Percentiles rank a stretch among this genome's conserved stretches.
phyloP scores from a whole-genome alignment of 2,888 invertebrate species.

The Stenodera caucasica region DNA sequence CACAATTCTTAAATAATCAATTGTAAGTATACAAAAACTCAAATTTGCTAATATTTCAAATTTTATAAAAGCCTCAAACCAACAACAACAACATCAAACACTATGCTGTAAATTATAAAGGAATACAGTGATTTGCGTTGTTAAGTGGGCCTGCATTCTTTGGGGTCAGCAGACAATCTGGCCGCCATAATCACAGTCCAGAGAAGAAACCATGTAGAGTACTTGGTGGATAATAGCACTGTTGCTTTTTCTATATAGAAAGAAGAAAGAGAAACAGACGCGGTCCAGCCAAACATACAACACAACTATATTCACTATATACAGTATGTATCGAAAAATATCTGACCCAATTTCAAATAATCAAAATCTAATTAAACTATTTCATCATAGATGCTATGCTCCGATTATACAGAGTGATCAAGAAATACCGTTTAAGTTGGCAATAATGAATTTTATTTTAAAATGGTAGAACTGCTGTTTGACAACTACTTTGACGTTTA shows the following conservation, averaged over 20 bases:
- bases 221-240: slow-evolving; percentile 30
- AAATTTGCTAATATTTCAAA: neutral
- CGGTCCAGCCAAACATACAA: slow-evolving; percentile 18
- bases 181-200: slow-evolving; percentile 32
- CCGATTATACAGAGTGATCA: no score
- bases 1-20: neutral
- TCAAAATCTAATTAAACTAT: no score
- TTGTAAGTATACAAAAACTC: neutral
- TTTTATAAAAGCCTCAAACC: neutral
- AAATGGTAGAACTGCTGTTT: no score
- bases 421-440: no score
- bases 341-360: no score
- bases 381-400: no score
- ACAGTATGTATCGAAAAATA: no score
- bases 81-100: slow-evolving; percentile 4
- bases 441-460: no score
- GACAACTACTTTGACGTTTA: no score
- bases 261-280: slow-evolving; percentile 23
- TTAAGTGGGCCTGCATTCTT: slow-evolving; percentile 34
- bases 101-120: slow-evolving; percentile 23
- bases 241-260: slow-evolving; percentile 22
- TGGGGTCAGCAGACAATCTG: slow-evolving; percentile 33
- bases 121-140: slow-evolving; percentile 32
- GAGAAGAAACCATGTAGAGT: slow-evolving; percentile 31
- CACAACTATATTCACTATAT: slow-evolving; percentile 8